Base-by-base conservation (phyloP, 2,888 invertebrate species). In the Lepidochrysops patricia region DNA sequence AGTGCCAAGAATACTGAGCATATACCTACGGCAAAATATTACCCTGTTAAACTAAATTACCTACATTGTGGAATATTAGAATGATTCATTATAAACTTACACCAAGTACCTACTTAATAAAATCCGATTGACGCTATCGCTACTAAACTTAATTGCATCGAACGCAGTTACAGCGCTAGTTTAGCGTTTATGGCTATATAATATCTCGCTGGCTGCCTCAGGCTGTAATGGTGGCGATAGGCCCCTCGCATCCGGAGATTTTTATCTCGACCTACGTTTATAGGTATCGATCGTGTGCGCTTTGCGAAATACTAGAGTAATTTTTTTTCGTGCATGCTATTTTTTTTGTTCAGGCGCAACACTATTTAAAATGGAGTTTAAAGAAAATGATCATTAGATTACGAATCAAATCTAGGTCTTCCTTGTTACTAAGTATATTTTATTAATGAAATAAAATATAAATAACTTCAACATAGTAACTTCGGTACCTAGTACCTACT, bases 141-240 rank as follows among this genome's bases (percentile, higher is more conserved):
- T 19, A 37, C 54, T 32, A 48, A 29, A 43, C 43, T 29, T 57
- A 57, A 48, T 29, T 48, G 61, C 62, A 3, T 43, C 4, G 3
- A 19, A 19, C 9, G 19, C 9, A 19, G 19, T 9, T 15, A 37
- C 15, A 15, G 4, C 15, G 37, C 9, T 19, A 43, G 37, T 43
- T 2, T 13, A 43, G 7, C 37, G 4, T 43, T 43, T 15, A 43
- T 43, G 12, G 37, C 15, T 15, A 7, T 37, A 9, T 23, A 23
- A 43, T 9, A 43, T 43, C 7, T 29, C 23, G 43, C 9, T 23
- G 43, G 19, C 4, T 65, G 75, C 83, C 75, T 68, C 67, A 64
- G 74, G 80, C 75, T 63, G 70, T 85, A 84, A 84, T 79, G 80
- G 79, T 70, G 74, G 72, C 78, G 81, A 83, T 83, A 84, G 80